Base-by-base conservation (phyloP, 2,113 vertebrate genomes). In the Monarcha castaneiventris region DNA sequence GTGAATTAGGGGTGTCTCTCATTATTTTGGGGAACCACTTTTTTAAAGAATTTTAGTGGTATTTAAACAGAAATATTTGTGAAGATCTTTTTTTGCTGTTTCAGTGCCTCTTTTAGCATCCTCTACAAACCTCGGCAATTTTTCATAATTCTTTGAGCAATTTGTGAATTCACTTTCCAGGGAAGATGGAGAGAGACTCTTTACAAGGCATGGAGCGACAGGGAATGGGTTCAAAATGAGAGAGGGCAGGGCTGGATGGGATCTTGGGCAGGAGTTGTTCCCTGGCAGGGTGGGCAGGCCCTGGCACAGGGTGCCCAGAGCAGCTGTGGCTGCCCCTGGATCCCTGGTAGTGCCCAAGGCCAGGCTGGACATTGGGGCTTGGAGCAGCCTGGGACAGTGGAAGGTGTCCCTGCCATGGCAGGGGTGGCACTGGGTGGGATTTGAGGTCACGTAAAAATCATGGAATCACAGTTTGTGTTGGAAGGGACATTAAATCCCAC, bases 201-300 rank as follows among this genome's bases (percentile, higher is more conserved):
- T 18, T 11, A 4, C 56, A 59, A 35, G n/a, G 10, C 10, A 3
- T 58, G 22, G 56, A 58, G 33, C 8, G 56, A 9, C 20, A 23
- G 55, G 43, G 43, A 43, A 49, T 80, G 17, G 25, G 1, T 33
- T 73, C 35, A 7, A 5, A 26, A 0, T 64, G 56, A 3, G 41
- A 72, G 41, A 64, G 49, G 30, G 30, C 48, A 55, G 64, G 29
- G n/a, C 0, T 8, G 0, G n/a, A 35, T n/a, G 30, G 66, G 49
- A 56, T 22, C 2, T 5, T 80, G 43, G 30, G 58, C 2, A 41
- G 26, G 25, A 80, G 56, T 79, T 84, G 46, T 32, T 44, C 48
- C 32, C 46, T 71, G 55, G 15, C 0, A 64, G 48, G 46, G 46
- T 27, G 37, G 37, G 35, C 16, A 49, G n/a, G n/a, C n/a, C 52